Evolutionary conservation across 1,140 invertebrate genomes (phyloP).

Genomic region (Drosophila malerkotliana): DNA sequence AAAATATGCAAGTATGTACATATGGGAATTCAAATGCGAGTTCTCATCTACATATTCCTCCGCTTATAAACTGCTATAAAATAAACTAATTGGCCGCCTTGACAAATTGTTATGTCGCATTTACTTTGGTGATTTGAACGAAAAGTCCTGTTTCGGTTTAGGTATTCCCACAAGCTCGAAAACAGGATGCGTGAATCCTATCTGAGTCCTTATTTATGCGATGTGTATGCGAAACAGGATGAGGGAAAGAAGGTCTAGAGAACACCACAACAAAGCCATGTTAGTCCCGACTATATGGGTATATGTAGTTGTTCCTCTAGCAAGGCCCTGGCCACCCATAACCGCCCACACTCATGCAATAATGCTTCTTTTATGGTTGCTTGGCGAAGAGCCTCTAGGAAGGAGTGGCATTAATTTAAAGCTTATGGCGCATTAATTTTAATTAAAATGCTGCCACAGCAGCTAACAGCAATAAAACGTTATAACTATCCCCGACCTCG

Average conservation of each 20-base stretch:
- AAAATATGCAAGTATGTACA: neutral
- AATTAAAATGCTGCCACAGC: constrained; percentile 61
- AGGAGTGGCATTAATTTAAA: constrained; percentile 55
- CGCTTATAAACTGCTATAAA: constrained; percentile 61
- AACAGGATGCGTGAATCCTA: constrained; percentile 21
- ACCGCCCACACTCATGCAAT: constrained; percentile 14
- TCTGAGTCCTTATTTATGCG: constrained; percentile 57
- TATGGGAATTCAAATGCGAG: constrained; percentile 31
- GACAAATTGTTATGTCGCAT: constrained; percentile 54
- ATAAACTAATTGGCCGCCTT: constrained; percentile 54
- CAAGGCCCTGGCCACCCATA: constrained; percentile 2
- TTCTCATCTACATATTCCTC: constrained; percentile 39
- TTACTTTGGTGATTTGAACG: constrained; percentile 26
- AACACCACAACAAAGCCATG: constrained; percentile 13
- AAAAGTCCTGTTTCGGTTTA: neutral
- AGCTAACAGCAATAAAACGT: constrained; percentile 44
- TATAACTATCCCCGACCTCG: constrained; percentile 25
- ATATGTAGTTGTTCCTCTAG: neutral
- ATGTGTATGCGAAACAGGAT: constrained; percentile 17
- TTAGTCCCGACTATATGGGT: constrained; percentile 23
- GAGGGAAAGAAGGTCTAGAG: constrained; percentile 8
- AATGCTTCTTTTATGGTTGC: constrained; percentile 43
- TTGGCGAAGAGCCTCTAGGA: constrained; percentile 31
- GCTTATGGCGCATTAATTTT: constrained; percentile 71
- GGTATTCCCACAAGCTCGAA: constrained; percentile 19